phyloP scores from a whole-genome alignment of 2,888 invertebrate genomes.

The Amphiduros pacificus region DNA sequence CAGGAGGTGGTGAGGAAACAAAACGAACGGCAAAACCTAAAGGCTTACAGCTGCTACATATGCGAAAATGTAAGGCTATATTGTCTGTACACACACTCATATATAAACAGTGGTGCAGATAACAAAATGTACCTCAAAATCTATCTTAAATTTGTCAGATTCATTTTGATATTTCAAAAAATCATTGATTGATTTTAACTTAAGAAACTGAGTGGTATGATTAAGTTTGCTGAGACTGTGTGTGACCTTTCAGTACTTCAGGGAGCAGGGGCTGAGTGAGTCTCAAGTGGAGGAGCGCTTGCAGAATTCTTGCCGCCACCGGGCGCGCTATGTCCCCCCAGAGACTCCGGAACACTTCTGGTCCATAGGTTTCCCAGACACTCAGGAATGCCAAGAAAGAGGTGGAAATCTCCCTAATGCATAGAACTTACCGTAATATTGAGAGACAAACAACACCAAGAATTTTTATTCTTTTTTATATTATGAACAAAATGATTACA shows the following conservation, averaged over 20 bases:
- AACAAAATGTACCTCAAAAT: too few species aligned
- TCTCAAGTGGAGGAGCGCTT: conserved; percentile 44
- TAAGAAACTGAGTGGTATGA: too few species aligned
- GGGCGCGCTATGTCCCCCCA: conserved; percentile 47
- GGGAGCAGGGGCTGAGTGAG: conserved; percentile 39
- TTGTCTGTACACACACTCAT: background rate
- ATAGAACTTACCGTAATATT: too few species aligned
- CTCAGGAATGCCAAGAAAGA: conserved; percentile 45
- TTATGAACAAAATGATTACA: too few species aligned
- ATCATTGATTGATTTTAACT: too few species aligned
- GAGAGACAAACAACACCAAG: too few species aligned
- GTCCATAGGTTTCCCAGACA: conserved; percentile 57
- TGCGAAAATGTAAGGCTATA: conserved; percentile 48
- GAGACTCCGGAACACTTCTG: conserved; percentile 58
- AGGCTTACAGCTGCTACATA: conserved; percentile 50
- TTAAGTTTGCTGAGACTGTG: too few species aligned
- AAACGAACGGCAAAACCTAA: conserved; percentile 47
- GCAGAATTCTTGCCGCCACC: conserved; percentile 51
- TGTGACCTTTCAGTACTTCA: conserved; percentile 54
- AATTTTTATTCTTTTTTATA: too few species aligned
- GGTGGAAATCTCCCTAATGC: too few species aligned
- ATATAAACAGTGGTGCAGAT: too few species aligned
- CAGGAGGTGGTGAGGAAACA: conserved; percentile 51
- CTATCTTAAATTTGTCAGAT: too few species aligned
- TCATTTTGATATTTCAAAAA: too few species aligned